Evolutionary conservation across 2,113 vertebrate species (phyloP), one percentile per base, ranked within the genome.

Genomic region (Myrmecophaga tridactyla): DNA sequence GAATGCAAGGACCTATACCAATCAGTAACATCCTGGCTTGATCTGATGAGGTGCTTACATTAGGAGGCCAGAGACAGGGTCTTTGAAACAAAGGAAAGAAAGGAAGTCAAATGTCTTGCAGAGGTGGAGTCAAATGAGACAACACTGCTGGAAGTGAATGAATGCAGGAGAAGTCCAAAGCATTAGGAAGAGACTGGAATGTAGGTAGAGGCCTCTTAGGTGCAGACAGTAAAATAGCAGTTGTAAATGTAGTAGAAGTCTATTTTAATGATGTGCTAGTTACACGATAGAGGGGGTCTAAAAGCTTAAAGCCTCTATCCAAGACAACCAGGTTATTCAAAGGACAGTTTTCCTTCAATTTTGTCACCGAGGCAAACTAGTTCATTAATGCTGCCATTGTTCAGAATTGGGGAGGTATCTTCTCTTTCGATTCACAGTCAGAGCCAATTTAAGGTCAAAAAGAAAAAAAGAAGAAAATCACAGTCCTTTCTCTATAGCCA

Each of bases 401-500:
- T 75, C 70, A 86, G 36, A 90, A 92, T 2, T 34, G 51, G n/a
- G 1, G 5, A 88, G 51, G 10, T n/a, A 51, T 25, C 53, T 48
- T 11, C 23, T 94, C 36, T 91, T 91, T 80, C 39, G 46, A 96
- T 60, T 23, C 7, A 75, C 34, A 85, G 72, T 92, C 12, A 89
- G 90, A 85, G 20, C 17, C 56, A 85, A 80, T 69, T 92, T 73
- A 46, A 76, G 86, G 46, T 21, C 7, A 39, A 60, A 48, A 58
- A 31, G 72, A 69, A 69, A 39, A 75, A 43, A 51, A 18, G 73
- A 90, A 58, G 20, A 75, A 67, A 25, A 69, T 51, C 14, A 43
- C 20, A 82, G 46, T 31, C 7, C 43, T 83, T 43, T 81, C 43
- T 83, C 36, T 81, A 62, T 25, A 75, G 58, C 67, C 39, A 46